These are phyloP conservation scores for Drosophila carrolli DNA, from an alignment of 1,140 invertebrate genomes.

Conservation along the genomic window DNA sequence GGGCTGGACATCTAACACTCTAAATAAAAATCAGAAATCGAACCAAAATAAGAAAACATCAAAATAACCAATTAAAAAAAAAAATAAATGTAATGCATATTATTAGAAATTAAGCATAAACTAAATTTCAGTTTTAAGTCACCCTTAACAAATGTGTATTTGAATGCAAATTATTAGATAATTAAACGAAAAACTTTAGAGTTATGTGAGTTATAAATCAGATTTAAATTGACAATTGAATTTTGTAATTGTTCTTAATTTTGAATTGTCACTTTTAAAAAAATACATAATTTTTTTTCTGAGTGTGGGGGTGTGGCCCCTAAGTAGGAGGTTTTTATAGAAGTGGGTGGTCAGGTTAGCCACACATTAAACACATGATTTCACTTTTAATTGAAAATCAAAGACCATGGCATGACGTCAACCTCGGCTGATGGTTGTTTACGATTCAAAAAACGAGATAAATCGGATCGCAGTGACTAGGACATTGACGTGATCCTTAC, in stretches of 20 bases:
- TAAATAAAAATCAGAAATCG: neutral
- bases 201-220: no score
- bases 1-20: slow-evolving; percentile 18
- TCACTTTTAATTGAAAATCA: slow-evolving; percentile 85
- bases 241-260: no score
- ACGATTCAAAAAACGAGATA: slow-evolving; percentile 45
- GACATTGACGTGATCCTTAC: slow-evolving; percentile 85
- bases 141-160: no score
- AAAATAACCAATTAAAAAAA: no score
- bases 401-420: slow-evolving; percentile 76
- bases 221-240: no score
- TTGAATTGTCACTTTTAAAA: no score
- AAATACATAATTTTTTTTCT: neutral
- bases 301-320: slow-evolving; percentile 36
- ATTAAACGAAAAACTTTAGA: no score
- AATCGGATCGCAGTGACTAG: slow-evolving; percentile 3
- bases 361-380: slow-evolving; percentile 81
- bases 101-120: no score
- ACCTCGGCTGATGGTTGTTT: slow-evolving; percentile 69
- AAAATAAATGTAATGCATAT: no score
- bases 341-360: slow-evolving; percentile 22
- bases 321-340: slow-evolving; percentile 20
- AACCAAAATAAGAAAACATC: no score
- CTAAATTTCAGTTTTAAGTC: no score
- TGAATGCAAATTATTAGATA: no score